These are phyloP conservation scores for Antechinus flavipes DNA, from an alignment of 2,113 vertebrate species.

Conservation along the genomic window DNA sequence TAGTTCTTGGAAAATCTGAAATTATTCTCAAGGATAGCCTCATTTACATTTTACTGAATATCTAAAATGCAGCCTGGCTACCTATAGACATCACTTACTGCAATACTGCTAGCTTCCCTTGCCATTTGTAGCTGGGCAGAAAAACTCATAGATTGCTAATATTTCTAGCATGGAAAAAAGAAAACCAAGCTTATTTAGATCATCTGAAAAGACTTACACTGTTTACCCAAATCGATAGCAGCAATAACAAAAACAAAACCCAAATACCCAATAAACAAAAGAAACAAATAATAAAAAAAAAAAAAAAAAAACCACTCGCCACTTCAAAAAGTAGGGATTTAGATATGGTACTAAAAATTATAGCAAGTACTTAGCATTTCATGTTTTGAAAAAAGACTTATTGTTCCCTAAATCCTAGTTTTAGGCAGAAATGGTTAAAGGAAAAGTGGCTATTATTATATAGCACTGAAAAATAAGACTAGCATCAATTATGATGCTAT, in stretches of 20 bases:
- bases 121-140: constrained; percentile 9
- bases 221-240: neutral
- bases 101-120: constrained; percentile 6
- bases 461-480: constrained; percentile 2
- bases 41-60: neutral
- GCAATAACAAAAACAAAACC: neutral
- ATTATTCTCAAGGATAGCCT: neutral
- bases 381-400: neutral
- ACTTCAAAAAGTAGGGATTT: neutral
- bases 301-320: neutral
- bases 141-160: constrained; percentile 23
- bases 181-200: neutral
- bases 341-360: neutral
- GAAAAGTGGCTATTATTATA: neutral
- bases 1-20: neutral
- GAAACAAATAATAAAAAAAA: neutral
- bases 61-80: neutral
- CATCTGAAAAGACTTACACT: neutral
- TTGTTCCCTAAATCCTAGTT: constrained; percentile 11
- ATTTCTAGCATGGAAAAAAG: neutral
- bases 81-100: neutral
- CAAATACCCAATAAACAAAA: neutral
- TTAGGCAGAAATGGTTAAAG: constrained; percentile 21
- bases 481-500: constrained; percentile 12
- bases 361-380: neutral